phyloP scores from a whole-genome alignment of 2,113 vertebrate genomes.

The Lota lota region DNA sequence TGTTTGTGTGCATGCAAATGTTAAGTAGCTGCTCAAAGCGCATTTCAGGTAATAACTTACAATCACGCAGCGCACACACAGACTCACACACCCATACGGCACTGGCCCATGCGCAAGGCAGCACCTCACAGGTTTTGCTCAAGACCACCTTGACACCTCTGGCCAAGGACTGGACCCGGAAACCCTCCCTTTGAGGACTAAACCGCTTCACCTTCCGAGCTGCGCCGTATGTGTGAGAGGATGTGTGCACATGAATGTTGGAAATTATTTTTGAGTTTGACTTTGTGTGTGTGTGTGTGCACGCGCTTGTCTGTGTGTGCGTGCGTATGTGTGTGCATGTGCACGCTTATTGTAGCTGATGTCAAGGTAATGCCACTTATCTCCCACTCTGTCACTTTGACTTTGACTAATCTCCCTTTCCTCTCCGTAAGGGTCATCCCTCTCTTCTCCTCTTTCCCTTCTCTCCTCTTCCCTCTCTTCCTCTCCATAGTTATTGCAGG shows the following conservation, averaged over 20 bases:
- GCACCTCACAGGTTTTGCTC: too few species aligned
- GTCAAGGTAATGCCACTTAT: background rate
- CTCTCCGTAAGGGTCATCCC: background rate
- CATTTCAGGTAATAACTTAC: too few species aligned
- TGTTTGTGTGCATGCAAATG: background rate
- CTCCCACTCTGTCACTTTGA: constrained; percentile 1
- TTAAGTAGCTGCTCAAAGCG: background rate
- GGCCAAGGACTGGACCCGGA: too few species aligned
- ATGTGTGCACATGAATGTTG: too few species aligned
- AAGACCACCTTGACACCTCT: too few species aligned
- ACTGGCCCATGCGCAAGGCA: too few species aligned
- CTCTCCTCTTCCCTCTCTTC: background rate
- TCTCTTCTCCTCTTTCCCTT: background rate
- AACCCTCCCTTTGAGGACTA: too few species aligned
- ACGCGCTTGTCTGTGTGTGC: background rate
- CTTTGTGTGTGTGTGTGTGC: background rate
- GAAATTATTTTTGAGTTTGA: too few species aligned
- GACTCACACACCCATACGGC: too few species aligned
- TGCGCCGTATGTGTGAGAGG: too few species aligned
- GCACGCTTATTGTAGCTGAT: background rate
- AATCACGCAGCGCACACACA: too few species aligned
- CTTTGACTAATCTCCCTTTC: background rate
- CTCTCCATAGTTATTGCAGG: background rate
- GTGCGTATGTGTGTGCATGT: background rate
- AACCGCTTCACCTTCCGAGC: too few species aligned